Conservation (phyloP, 1,140 invertebrate genomes). For the Heliconius melpomene region DNA sequence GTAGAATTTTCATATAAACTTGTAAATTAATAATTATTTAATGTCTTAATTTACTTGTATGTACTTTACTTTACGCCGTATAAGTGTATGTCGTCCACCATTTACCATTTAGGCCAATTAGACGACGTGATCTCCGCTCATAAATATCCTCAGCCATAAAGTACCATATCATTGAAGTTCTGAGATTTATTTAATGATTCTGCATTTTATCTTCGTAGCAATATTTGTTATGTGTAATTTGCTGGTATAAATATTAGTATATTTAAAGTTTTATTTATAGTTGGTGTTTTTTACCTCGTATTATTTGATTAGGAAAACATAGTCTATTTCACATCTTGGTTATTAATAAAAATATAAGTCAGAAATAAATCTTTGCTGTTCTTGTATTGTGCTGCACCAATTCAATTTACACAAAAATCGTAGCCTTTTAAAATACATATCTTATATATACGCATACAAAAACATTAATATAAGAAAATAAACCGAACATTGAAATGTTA, state of each 20-base stretch:
- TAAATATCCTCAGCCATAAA: conserved; percentile 6
- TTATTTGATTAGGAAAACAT: too few species aligned
- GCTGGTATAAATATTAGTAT: background rate
- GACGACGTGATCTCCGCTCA: conserved; percentile 3
- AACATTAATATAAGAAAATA: too few species aligned
- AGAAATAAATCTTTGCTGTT: too few species aligned
- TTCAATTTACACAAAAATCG: too few species aligned
- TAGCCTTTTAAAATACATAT: too few species aligned
- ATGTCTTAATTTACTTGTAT: background rate
- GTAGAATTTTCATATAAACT: background rate
- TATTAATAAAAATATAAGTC: too few species aligned
- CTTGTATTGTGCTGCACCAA: too few species aligned
- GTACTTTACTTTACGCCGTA: background rate
- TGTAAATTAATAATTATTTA: conserved; percentile 1
- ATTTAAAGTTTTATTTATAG: too few species aligned
- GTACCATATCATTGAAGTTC: background rate
- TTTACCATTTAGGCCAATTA: conserved; percentile 12
- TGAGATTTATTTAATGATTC: background rate
- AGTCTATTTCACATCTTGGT: too few species aligned
- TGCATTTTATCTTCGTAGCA: background rate
- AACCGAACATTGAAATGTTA: too few species aligned
- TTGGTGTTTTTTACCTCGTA: too few species aligned
- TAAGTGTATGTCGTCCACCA: conserved; percentile 4
- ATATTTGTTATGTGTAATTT: background rate
- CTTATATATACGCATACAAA: too few species aligned